These are phyloP conservation scores for Pristionchus entomophagus DNA, from an alignment of 2,888 invertebrate species.

Conservation along the genomic window DNA sequence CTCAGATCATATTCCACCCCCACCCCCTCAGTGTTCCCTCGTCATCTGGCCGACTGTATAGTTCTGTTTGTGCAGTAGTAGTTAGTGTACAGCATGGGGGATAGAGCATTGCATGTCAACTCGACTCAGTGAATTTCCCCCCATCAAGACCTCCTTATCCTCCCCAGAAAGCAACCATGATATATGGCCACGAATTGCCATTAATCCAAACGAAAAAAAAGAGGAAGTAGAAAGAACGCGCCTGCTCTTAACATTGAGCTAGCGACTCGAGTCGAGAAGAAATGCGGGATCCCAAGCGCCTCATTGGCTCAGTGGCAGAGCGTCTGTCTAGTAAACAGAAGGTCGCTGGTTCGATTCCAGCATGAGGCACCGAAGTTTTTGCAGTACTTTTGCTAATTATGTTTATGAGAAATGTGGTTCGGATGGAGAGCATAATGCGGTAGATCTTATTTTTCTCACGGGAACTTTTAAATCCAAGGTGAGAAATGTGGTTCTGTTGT, in stretches of 20 bases:
- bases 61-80: constrained; percentile 20
- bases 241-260: neutral
- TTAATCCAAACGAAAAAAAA: neutral
- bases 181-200: neutral
- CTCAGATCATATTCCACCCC: neutral
- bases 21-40: neutral
- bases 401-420: neutral
- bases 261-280: neutral
- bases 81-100: neutral
- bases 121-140: neutral
- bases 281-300: constrained; percentile 48
- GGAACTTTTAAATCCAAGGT: too few species aligned
- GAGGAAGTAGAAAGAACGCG: neutral
- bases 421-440: too few species aligned
- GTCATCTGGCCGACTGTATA: neutral
- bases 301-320: constrained; percentile 67
- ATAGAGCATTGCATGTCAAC: constrained; percentile 3
- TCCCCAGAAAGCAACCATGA: neutral
- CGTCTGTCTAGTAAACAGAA: constrained; percentile 69
- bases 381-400: neutral
- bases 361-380: constrained; percentile 57
- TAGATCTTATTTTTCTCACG: too few species aligned
- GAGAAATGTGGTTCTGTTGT: too few species aligned
- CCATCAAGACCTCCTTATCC: neutral
- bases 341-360: constrained; percentile 66